Evolutionary conservation across 2,797 vertebrate genomes (phyloP).

Genomic region (Pangasius sanitwongsei): DNA sequence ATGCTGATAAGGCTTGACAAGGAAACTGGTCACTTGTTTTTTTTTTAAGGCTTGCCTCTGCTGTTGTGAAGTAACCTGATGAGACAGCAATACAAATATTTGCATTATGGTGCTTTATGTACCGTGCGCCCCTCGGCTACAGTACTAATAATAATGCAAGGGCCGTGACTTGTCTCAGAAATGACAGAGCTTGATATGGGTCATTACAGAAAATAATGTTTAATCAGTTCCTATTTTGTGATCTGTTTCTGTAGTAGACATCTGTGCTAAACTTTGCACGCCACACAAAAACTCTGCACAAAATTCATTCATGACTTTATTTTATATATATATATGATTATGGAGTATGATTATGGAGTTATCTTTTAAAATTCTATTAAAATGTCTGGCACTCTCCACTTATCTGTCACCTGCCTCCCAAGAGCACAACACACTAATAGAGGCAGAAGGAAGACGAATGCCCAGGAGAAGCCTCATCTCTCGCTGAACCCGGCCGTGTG

Average conservation of each 20-base stretch:
- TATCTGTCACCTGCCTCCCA: slow-evolving; percentile 85
- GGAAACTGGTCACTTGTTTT: slow-evolving; percentile 75
- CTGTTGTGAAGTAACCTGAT: slow-evolving; percentile 66
- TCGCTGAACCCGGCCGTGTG: slow-evolving; percentile 40
- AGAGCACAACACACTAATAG: slow-evolving; percentile 78
- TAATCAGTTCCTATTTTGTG: slow-evolving; percentile 75
- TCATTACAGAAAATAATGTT: slow-evolving; percentile 80
- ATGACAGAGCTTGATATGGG: slow-evolving; percentile 76
- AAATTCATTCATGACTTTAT: slow-evolving; percentile 68
- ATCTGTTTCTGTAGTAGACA: slow-evolving; percentile 75
- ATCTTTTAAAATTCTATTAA: slow-evolving; percentile 87
- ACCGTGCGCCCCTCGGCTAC: slow-evolving; percentile 14
- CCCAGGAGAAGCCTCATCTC: slow-evolving; percentile 72
- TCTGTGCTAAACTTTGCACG: slow-evolving; percentile 66
- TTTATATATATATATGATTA: background rate
- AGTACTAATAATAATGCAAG: slow-evolving; percentile 41
- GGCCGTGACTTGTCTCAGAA: slow-evolving; percentile 66
- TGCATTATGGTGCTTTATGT: slow-evolving; percentile 61
- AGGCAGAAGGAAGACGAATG: slow-evolving; percentile 78
- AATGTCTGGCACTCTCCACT: slow-evolving; percentile 78
- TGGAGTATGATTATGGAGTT: slow-evolving; percentile 36
- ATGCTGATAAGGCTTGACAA: slow-evolving; percentile 83
- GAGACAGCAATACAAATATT: slow-evolving; percentile 74
- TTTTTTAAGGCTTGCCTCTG: slow-evolving; percentile 63
- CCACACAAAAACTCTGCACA: background rate